Conservation (phyloP, 2,113 vertebrate species). For the Penelope pileata region DNA sequence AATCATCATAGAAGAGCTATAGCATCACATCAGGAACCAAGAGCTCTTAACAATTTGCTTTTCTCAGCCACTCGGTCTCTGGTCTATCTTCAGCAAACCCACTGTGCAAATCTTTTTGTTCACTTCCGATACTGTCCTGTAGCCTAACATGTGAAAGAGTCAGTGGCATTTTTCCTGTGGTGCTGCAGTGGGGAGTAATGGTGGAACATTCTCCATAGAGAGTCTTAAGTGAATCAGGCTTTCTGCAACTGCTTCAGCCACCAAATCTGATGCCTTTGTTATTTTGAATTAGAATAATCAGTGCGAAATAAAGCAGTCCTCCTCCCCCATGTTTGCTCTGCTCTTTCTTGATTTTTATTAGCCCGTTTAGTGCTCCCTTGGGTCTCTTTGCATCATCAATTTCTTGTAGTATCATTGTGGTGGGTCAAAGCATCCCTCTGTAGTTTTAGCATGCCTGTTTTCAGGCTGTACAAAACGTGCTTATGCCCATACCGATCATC, state of each 20-base stretch:
- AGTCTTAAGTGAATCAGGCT: neutral
- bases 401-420: neutral
- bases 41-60: neutral
- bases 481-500: neutral
- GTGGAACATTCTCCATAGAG: neutral
- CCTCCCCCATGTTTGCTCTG: conserved; percentile 13
- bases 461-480: neutral
- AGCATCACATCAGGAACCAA: neutral
- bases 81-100: neutral
- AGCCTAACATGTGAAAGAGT: neutral
- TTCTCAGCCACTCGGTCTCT: neutral
- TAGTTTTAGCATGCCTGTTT: neutral
- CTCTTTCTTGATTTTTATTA: conserved; percentile 48
- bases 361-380: conserved; percentile 18
- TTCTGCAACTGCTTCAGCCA: neutral
- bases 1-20: neutral
- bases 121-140: neutral
- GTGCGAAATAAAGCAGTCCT: neutral
- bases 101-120: neutral
- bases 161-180: neutral
- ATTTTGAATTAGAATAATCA: conserved; percentile 33
- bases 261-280: neutral
- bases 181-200: neutral
- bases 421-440: conserved; percentile 7
- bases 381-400: conserved; percentile 4